Evolutionary conservation across 2,113 vertebrate species (phyloP), one percentile per base, ranked within the genome.

Genomic region (Cathartes aura): DNA sequence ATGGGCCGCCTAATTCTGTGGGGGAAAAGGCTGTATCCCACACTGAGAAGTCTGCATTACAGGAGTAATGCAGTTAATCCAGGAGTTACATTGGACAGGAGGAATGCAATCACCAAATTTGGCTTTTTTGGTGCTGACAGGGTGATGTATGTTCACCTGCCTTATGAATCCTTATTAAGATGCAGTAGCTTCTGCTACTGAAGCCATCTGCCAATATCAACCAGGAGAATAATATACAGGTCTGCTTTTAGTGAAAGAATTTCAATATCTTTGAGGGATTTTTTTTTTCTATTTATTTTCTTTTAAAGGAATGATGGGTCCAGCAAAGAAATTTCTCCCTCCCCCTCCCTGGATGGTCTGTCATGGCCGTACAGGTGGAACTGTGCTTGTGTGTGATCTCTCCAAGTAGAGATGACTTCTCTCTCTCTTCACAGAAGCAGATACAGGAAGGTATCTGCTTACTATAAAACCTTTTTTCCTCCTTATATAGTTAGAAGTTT

Each of bases 401-500:
- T 73, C 12, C 52, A 67, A 6, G 63, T 40, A 32, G 23, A 73
- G 29, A 55, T n/a, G 42, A 53, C 67, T 63, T 59, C 71, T 59
- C 38, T 74, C 12, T 42, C 14, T 56, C 36, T 55, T 74, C 47
- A 47, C 76, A 87, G 52, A 34, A 66, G 11, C 43, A 78, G 43
- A 2, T 63, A 30, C 43, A 75, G 50, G 48, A 74, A 56, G 40
- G 40, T 62, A 72, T 64, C 53, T 84, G 10, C 48, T 94, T 91
- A 24, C 59, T 66, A 30, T 45, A 24, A 90, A 93, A 60, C 29
- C 63, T 81, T 82, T 95, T 82, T 74, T 42, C 36, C 20, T 90
- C 29, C 48, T 87, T 20, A 16, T 26, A 15, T 22, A 82, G 95
- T 90, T 95, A 89, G 82, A 98, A 96, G 72, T 83, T 92, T 68